A percentile compares a stretch with the other conserved stretches of the same genome.
phyloP scores from a whole-genome alignment of 2,113 vertebrate genomes.

The Corydoras maculifer region DNA sequence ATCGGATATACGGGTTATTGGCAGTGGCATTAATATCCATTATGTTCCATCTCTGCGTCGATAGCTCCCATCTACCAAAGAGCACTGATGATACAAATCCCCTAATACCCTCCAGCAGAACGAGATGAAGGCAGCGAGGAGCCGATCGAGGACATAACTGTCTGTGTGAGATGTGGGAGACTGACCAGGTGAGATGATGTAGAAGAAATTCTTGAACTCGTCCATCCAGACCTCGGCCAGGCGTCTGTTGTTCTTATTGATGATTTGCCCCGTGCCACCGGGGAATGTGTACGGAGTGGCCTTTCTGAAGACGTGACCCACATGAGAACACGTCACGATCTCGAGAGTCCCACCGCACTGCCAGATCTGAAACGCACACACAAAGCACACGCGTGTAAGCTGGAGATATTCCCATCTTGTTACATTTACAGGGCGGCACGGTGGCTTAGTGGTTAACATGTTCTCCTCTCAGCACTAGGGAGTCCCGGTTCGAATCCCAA shows the following conservation, averaged over 20 bases:
- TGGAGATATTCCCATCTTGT: too few species aligned
- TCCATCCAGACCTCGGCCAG: constrained; percentile 99
- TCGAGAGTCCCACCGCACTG: constrained; percentile 95
- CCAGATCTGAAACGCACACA: constrained; percentile 78
- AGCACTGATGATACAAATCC: constrained; percentile 33
- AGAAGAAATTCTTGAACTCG: constrained; percentile 99
- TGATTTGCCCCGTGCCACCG: constrained; percentile 96
- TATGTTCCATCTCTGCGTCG: constrained; percentile 36
- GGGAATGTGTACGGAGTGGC: constrained; percentile 97
- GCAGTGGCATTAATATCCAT: constrained; percentile 49
- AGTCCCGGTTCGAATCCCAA: too few species aligned
- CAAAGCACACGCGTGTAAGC: neutral
- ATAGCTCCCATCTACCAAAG: constrained; percentile 22
- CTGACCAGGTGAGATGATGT: constrained; percentile 98
- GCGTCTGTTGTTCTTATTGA: constrained; percentile 97
- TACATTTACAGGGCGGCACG: too few species aligned
- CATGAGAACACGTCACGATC: constrained; percentile 97
- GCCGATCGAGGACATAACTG: neutral
- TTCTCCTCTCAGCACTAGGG: too few species aligned
- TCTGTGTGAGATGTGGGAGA: neutral
- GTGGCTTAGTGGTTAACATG: too few species aligned
- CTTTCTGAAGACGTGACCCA: constrained; percentile 97
- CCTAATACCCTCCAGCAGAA: neutral
- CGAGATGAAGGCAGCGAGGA: neutral
- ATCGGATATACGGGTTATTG: constrained; percentile 32